Evolutionary conservation across 2,797 vertebrate genomes (phyloP), one percentile per base, ranked within the genome.

Genomic region (Halcyon smyrnensis): DNA sequence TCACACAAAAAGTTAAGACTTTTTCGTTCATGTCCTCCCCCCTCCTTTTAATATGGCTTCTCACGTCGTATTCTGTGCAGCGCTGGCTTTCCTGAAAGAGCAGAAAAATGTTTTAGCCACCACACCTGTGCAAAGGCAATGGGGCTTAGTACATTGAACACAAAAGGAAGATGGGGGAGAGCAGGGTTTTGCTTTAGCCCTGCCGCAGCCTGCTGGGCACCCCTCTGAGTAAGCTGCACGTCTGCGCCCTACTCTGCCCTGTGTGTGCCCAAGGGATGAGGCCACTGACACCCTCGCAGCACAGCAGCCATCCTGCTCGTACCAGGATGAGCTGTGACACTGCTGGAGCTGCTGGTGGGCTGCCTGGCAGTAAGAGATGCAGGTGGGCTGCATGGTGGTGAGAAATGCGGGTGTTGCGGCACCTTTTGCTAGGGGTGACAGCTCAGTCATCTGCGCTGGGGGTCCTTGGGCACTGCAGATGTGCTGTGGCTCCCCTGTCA

Each of bases 1-100:
- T 98, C 97, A 93, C 76, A 64, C 94, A 95, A 90, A 97, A 98
- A 98, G 98, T 98, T 97, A 97, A 97, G 97, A 97, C 60, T 84
- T 90, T 97, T 43, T 93, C 96, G 93, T 76, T 91, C 80, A 17
- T 90, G 71, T 91, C 56, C 51, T 84, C 67, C 78, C 68, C 10
- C 50, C 56, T 34, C 12, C 12, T 74, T 82, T 90, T 78, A 34
- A 6, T 24, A 5, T 69, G 67, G 85, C 76, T 67, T 84, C 54
- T 92, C 83, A 59, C 13, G 6, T 84, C 74, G 93, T 85, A 17
- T 71, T 97, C 94, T 70, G 14, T 41, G 91, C 68, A 76, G 45
- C 0, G 21, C 68, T 54, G 69, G 51, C 59, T 95, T 96, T 91
- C 69, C 67, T 92, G 84, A 82, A 76, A 92, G 71, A 92, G 67